A percentile compares a stretch with the other conserved stretches of the same genome.
phyloP scores from a whole-genome alignment of 2,797 vertebrate genomes.

The Gymnoscopelus braueri region DNA sequence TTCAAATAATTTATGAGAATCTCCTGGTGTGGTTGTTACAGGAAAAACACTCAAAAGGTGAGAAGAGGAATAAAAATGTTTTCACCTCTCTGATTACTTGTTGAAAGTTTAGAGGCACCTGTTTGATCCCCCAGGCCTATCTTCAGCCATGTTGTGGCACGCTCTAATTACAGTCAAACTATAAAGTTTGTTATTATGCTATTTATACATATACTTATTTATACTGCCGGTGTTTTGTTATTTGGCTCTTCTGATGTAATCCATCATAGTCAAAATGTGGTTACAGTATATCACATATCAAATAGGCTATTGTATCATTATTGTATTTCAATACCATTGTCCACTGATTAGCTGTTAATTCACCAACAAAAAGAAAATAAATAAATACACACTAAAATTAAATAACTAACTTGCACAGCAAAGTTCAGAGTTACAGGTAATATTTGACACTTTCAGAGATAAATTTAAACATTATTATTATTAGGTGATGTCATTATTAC shows the following conservation, averaged over 20 bases:
- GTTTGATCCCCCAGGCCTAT: neutral
- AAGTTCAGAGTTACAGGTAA: too few species aligned
- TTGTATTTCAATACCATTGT: neutral
- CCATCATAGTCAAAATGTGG: too few species aligned
- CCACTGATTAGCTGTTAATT: too few species aligned
- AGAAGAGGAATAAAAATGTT: neutral
- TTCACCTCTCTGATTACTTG: neutral
- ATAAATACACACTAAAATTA: too few species aligned
- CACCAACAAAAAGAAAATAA: too few species aligned
- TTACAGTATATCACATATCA: neutral
- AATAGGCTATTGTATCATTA: neutral
- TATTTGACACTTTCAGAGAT: too few species aligned
- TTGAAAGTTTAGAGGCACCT: neutral
- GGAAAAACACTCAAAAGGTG: conserved; percentile 3
- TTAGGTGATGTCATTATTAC: conserved; percentile 25
- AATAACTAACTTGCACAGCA: too few species aligned
- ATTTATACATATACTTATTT: conserved; percentile 4
- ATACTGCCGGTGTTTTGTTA: too few species aligned
- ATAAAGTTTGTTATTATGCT: conserved; percentile 6
- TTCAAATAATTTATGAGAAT: too few species aligned
- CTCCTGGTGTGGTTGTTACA: too few species aligned
- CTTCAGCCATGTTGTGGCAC: neutral
- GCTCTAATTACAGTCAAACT: neutral
- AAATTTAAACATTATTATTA: too few species aligned
- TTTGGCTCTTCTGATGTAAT: too few species aligned